Evolutionary conservation across 2,113 vertebrate species (phyloP), one percentile per base, ranked within the genome.

Genomic region (Argyrosomus japonicus): DNA sequence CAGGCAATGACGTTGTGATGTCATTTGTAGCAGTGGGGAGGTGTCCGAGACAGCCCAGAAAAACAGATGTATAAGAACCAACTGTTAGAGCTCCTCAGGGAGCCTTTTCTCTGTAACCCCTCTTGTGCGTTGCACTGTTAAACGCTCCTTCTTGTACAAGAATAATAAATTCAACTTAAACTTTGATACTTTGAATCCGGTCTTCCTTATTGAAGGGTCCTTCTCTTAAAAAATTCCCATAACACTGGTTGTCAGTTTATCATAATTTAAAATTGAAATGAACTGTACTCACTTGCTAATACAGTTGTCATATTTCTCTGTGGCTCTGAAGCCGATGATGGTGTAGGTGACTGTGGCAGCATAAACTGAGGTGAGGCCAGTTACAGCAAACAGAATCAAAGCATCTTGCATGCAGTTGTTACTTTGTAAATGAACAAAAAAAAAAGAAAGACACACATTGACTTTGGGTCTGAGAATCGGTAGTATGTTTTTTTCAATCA

Each of bases 311-410:
- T 89, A 97, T 90, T 93, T 96, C 63, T 96, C 91, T 0, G 97
- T 98, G 85, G 97, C 97, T 0, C 97, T 96, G 94, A 98, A 98
- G 58, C 97, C 97, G 14, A 97, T 97, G 91, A 98, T 96, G 77
- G 97, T 95, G 65, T 98, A 98, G 68, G 97, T 95, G 68, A 98
- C 97, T 0, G 94, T 95, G 25, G 97, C 97, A 0, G 97, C 95
- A 0, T 96, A 98, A 80, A 98, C 12, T 0, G 97, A 98, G 0
- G 97, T 98, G 82, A 96, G 92, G n/a, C 97, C 97, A 2, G 97
- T 98, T 85, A 98, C 92, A 32, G 94, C 1, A 1, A 97, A 96
- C 84, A 98, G 94, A 0, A 96, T 95, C 79, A 98, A n/a, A 0
- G 97, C 94, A 57, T 98, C 97, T 88, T 86, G 94, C 90, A 97